A percentile compares a stretch with the other conserved stretches of the same genome.
Conservation (phyloP, 2,113 vertebrate genomes). For the Gavia stellata region DNA sequence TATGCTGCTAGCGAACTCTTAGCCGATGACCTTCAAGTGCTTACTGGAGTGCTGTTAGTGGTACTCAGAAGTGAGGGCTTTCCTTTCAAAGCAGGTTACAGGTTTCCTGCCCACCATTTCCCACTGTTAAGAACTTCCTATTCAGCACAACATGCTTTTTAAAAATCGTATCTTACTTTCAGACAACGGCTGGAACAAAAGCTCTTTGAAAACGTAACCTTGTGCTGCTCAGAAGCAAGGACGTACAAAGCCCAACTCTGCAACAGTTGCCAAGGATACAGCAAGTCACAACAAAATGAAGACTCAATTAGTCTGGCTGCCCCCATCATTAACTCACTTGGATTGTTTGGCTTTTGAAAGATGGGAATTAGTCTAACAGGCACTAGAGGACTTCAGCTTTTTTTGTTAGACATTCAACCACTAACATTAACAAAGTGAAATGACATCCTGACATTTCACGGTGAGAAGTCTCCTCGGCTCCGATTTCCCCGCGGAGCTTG, state of each 20-base stretch:
- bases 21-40: neutral
- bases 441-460: neutral
- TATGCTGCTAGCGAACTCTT: neutral
- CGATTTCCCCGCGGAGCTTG: neutral
- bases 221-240: slow-evolving; percentile 18
- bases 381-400: neutral
- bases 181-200: neutral
- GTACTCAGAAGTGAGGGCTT: neutral
- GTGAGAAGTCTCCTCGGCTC: neutral
- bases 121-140: neutral
- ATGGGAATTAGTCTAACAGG: neutral
- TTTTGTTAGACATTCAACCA: neutral
- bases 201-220: slow-evolving; percentile 47
- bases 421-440: neutral
- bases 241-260: neutral
- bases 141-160: neutral
- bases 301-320: slow-evolving; percentile 38
- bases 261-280: slow-evolving; percentile 67
- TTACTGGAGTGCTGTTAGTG: neutral
- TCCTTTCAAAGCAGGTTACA: neutral
- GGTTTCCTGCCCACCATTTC: slow-evolving; percentile 15
- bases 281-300: neutral
- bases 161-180: neutral
- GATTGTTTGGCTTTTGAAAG: slow-evolving; percentile 45
- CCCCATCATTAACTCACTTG: slow-evolving; percentile 5